These are phyloP conservation scores for Coracopsis vasa DNA, from an alignment of 2,113 vertebrate species.

Conservation along the genomic window DNA sequence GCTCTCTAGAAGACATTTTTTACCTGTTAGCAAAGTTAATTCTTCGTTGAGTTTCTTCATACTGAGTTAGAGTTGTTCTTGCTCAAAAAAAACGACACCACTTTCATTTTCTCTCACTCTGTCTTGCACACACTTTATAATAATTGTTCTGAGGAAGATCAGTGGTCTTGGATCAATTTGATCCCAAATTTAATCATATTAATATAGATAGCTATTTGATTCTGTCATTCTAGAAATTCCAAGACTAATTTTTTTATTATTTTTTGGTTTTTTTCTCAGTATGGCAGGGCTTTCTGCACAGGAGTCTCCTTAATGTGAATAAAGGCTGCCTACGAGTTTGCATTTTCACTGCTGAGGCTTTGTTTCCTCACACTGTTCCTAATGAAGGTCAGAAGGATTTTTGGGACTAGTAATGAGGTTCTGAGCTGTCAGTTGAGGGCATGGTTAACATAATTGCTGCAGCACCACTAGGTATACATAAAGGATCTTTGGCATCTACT, in stretches of 20 bases:
- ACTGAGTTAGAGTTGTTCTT: neutral
- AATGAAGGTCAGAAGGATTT: neutral
- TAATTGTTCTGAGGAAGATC: neutral
- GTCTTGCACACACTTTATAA: accelerated
- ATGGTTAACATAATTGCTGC: neutral
- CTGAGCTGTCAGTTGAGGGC: neutral
- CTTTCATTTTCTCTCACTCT: neutral
- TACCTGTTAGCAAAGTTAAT: neutral
- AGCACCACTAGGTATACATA: neutral
- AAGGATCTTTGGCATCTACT: neutral
- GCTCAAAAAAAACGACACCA: neutral
- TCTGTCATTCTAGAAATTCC: neutral
- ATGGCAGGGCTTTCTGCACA: neutral
- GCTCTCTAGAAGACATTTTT: neutral
- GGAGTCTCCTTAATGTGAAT: neutral
- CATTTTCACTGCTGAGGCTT: neutral
- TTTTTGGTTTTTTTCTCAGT: neutral
- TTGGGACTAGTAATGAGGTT: neutral
- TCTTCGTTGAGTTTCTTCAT: neutral
- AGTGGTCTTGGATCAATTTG: neutral
- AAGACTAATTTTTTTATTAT: neutral
- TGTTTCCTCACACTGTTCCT: neutral
- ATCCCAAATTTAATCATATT: neutral
- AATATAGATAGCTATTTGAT: neutral
- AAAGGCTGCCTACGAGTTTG: neutral